These are phyloP conservation scores for Notarius lentiginosus DNA, from an alignment of 2,113 vertebrate species.

Conservation along the genomic window DNA sequence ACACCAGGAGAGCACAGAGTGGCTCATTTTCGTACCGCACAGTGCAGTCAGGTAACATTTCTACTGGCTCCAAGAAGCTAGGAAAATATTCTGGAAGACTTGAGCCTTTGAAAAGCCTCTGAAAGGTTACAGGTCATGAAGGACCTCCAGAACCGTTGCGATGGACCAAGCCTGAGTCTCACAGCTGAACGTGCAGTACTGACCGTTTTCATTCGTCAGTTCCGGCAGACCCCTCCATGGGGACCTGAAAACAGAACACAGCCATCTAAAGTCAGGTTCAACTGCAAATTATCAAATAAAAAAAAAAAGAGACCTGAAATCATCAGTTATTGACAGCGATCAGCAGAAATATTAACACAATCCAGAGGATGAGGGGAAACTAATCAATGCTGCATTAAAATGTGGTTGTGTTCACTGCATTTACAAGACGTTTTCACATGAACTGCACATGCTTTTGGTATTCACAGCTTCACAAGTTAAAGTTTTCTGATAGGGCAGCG, in stretches of 20 bases:
- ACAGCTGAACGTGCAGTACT: constrained; percentile 93
- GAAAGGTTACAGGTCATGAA: constrained; percentile 74
- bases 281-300: not conserved
- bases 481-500: not conserved
- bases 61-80: not conserved
- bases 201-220: constrained; percentile 93
- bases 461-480: not conserved
- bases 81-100: constrained; percentile 28
- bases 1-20: not conserved
- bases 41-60: not conserved
- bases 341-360: not conserved
- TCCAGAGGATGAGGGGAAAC: not conserved
- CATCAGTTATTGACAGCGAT: not conserved
- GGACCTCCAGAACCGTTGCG: constrained; percentile 84
- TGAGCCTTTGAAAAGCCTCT: not conserved
- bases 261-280: not conserved
- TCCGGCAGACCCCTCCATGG: constrained; percentile 97
- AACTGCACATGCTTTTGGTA: not conserved
- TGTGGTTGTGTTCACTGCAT: not conserved
- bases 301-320: no score
- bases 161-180: constrained; percentile 97
- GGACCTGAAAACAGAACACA: constrained; percentile 73
- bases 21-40: not conserved
- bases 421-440: not conserved
- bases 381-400: not conserved